Conservation (phyloP, 2,113 vertebrate species). For the Strix uralensis region DNA sequence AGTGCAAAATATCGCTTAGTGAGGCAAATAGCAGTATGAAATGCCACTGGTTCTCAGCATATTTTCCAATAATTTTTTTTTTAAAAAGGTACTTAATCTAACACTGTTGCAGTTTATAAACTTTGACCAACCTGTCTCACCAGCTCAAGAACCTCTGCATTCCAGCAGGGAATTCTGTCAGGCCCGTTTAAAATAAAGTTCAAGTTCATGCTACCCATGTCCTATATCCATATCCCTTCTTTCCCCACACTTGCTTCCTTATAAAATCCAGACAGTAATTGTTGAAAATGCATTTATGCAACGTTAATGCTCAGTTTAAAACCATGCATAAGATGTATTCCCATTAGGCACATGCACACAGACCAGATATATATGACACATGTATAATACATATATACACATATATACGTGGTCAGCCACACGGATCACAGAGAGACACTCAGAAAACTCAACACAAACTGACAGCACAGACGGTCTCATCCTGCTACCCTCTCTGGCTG, state of each 20-base stretch:
- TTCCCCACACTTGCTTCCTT: background rate
- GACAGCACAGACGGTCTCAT: background rate
- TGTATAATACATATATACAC: background rate
- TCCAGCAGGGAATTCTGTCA: background rate
- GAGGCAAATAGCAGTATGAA: background rate
- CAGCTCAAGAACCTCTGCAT: background rate
- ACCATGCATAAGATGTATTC: background rate
- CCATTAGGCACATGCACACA: background rate
- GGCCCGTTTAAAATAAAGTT: background rate
- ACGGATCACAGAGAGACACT: background rate
- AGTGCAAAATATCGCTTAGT: background rate
- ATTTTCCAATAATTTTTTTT: background rate
- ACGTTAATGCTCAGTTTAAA: background rate
- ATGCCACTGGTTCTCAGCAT: background rate
- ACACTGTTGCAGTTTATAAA: background rate
- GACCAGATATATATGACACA: background rate
- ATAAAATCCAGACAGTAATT: background rate
- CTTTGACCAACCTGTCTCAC: background rate
- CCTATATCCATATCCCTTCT: background rate
- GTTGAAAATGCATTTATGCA: background rate
- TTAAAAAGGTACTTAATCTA: background rate
- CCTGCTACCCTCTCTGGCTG: background rate
- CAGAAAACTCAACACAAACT: background rate
- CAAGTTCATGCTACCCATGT: background rate
- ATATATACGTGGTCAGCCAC: background rate